These are phyloP conservation scores for Serrognathus titanus DNA, from an alignment of 2,888 invertebrate genomes.

Conservation along the genomic window DNA sequence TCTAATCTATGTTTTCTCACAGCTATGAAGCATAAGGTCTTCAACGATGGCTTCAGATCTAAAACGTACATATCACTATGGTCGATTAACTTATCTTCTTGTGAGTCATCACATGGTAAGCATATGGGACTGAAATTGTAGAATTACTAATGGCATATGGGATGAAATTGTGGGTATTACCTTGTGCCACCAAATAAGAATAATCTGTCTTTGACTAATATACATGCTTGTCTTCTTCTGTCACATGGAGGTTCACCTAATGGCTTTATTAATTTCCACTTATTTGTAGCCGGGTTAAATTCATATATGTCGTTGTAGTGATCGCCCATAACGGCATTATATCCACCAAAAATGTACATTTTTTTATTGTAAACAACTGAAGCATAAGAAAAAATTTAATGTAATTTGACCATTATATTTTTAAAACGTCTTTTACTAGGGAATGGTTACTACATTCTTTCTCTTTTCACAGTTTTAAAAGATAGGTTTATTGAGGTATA, in stretches of 20 bases:
- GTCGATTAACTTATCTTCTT: conserved; percentile 62
- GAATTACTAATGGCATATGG: not conserved
- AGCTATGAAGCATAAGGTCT: conserved; percentile 66
- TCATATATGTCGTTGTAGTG: conserved; percentile 84
- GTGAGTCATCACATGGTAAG: conserved; percentile 37
- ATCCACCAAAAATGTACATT: conserved; percentile 90
- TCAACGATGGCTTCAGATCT: conserved; percentile 73
- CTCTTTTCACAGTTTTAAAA: too few relatives aligned
- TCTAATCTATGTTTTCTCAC: conserved; percentile 66
- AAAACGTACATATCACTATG: conserved; percentile 80
- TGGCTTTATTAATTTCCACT: conserved; percentile 61
- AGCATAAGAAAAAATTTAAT: conserved; percentile 37
- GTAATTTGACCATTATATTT: too few relatives aligned
- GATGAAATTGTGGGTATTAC: conserved; percentile 45
- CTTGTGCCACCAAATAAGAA: conserved; percentile 91
- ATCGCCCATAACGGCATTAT: conserved; percentile 68
- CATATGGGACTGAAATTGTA: conserved; percentile 19
- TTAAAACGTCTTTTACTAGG: too few relatives aligned
- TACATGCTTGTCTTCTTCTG: conserved; percentile 75
- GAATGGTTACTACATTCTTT: too few relatives aligned
- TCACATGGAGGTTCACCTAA: conserved; percentile 61
- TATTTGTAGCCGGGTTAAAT: conserved; percentile 61
- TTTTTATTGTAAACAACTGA: conserved; percentile 72
- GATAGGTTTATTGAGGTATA: too few relatives aligned
- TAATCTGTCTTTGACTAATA: conserved; percentile 67